Conservation (phyloP, 2,113 vertebrate species). For the Oryzias javanicus region DNA sequence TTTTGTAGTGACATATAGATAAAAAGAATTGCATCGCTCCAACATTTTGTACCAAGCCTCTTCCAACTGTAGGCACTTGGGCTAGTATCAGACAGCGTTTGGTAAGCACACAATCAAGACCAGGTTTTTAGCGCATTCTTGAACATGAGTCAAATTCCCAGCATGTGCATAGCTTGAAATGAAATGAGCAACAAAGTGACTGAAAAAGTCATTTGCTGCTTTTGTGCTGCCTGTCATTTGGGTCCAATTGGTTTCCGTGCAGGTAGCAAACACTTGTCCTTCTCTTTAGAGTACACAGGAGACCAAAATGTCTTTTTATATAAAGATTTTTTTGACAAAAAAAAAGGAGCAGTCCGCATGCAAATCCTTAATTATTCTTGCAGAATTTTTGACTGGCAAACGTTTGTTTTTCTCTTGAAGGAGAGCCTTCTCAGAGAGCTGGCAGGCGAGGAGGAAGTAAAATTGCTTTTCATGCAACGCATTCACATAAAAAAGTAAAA, state of each 20-base stretch:
- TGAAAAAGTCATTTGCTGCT: too few species aligned
- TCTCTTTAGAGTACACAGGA: not conserved
- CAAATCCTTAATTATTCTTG: not conserved
- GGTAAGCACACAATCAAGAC: too few species aligned
- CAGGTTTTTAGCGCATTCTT: too few species aligned
- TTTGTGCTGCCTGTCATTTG: not conserved
- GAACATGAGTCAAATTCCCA: too few species aligned
- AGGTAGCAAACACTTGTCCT: conserved; percentile 3
- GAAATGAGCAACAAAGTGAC: not conserved
- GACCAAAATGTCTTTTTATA: not conserved
- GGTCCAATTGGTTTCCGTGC: not conserved
- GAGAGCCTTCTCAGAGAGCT: too few species aligned
- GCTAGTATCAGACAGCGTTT: too few species aligned
- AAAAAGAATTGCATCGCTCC: too few species aligned
- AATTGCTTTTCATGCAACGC: not conserved
- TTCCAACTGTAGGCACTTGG: too few species aligned
- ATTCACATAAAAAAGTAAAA: not conserved
- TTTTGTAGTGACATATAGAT: too few species aligned
- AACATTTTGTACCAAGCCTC: too few species aligned
- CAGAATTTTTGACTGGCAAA: not conserved
- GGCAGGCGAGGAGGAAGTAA: not conserved
- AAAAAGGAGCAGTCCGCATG: not conserved
- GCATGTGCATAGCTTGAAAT: too few species aligned
- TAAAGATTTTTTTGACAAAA: not conserved
- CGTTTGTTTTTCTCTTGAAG: not conserved